These are phyloP conservation scores for Eilema caniola DNA, from an alignment of 2,888 invertebrate genomes.

Conservation along the genomic window DNA sequence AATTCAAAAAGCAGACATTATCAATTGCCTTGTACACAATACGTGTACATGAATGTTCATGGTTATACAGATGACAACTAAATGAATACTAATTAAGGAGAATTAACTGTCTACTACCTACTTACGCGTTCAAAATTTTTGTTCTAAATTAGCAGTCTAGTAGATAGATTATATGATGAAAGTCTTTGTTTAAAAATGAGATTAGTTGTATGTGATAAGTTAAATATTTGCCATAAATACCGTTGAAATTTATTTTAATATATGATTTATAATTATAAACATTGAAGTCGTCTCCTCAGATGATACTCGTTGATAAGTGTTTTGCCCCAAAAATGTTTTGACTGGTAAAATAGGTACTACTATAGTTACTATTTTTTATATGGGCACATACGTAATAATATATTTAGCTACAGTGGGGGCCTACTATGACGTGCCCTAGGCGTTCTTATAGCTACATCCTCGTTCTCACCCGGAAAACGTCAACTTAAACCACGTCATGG, in stretches of 20 bases:
- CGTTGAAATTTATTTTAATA: neutral
- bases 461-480: too few species aligned
- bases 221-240: conserved; percentile 1
- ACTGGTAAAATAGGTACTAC: neutral
- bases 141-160: neutral
- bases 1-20: neutral
- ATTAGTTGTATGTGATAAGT: neutral
- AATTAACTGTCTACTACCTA: neutral
- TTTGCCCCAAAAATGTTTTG: neutral
- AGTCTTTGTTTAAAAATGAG: neutral
- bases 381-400: too few species aligned
- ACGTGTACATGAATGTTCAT: neutral
- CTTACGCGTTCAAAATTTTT: neutral
- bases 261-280: neutral
- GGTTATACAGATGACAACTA: neutral
- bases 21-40: neutral
- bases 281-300: neutral
- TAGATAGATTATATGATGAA: neutral
- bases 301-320: neutral
- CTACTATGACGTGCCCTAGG: too few species aligned
- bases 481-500: too few species aligned
- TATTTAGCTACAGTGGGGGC: too few species aligned
- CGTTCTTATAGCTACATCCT: too few species aligned
- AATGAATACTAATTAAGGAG: neutral
- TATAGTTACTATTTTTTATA: neutral